phyloP scores from a whole-genome alignment of 2,113 vertebrate genomes.

The Mungos mungo region DNA sequence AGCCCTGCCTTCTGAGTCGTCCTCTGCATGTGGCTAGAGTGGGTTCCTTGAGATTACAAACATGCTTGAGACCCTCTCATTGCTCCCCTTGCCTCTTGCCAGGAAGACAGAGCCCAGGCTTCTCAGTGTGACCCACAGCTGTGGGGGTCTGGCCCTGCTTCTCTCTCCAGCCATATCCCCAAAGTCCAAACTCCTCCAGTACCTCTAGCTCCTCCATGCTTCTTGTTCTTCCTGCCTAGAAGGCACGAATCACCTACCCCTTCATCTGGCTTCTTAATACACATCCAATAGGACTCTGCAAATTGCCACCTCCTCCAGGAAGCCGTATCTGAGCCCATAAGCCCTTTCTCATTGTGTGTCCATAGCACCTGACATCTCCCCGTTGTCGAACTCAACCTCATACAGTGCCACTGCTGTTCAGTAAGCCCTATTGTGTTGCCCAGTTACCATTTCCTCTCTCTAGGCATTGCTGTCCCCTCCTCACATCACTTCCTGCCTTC shows the following conservation, averaged over 20 bases:
- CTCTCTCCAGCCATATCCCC: not conserved
- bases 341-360: not conserved
- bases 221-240: not conserved
- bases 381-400: not conserved
- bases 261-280: not conserved
- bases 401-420: accelerated
- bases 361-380: not conserved
- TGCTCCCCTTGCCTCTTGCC: not conserved
- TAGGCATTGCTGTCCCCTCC: accelerated
- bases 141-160: not conserved
- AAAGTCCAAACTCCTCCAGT: not conserved
- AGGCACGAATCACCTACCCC: not conserved
- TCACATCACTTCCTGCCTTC: not conserved
- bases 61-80: not conserved
- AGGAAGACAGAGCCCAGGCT: not conserved
- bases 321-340: not conserved
- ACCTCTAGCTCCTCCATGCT: not conserved
- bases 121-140: not conserved
- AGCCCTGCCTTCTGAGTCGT: not conserved
- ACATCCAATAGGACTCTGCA: not conserved
- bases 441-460: accelerated
- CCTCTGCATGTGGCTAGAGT: not conserved
- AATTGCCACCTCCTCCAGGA: not conserved
- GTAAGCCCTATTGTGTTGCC: not conserved
- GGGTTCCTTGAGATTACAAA: not conserved